Evolutionary conservation across 2,888 invertebrate species (phyloP).

Genomic region (Adelognathus sp.): DNA sequence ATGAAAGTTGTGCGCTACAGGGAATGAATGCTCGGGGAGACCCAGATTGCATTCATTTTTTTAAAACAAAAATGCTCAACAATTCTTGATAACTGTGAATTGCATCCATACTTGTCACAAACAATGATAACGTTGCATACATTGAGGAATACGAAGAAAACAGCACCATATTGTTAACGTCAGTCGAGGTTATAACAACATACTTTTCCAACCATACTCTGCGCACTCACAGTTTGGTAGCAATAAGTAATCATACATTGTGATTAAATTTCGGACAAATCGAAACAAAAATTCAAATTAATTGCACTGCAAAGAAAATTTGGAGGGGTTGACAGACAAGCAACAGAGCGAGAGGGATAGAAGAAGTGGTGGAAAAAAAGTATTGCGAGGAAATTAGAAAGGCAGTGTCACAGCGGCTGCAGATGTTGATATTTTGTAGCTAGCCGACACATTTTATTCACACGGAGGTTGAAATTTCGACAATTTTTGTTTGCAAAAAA

Average conservation of each 20-base stretch:
- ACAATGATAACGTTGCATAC: not conserved
- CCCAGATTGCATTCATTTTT: too few relatives aligned
- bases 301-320: not conserved
- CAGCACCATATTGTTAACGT: constrained; percentile 24
- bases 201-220: not conserved
- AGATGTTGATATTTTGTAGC: not conserved
- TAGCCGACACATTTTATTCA: not conserved
- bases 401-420: not conserved
- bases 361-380: not conserved
- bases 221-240: too few relatives aligned
- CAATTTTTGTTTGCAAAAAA: constrained; percentile 42
- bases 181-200: constrained; percentile 10
- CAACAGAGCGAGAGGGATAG: not conserved
- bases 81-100: not conserved
- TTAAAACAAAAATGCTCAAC: not conserved
- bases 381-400: not conserved
- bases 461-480: not conserved
- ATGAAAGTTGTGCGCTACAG: too few relatives aligned
- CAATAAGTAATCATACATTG: not conserved
- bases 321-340: not conserved
- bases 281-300: not conserved
- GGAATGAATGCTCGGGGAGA: too few relatives aligned
- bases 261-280: not conserved
- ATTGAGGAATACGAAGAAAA: not conserved
- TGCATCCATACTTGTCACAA: not conserved